Percentiles rank a stretch among this genome's conserved stretches.
Evolutionary conservation across 2,797 vertebrate genomes (phyloP).

Genomic region (Phataginus tetradactyla): DNA sequence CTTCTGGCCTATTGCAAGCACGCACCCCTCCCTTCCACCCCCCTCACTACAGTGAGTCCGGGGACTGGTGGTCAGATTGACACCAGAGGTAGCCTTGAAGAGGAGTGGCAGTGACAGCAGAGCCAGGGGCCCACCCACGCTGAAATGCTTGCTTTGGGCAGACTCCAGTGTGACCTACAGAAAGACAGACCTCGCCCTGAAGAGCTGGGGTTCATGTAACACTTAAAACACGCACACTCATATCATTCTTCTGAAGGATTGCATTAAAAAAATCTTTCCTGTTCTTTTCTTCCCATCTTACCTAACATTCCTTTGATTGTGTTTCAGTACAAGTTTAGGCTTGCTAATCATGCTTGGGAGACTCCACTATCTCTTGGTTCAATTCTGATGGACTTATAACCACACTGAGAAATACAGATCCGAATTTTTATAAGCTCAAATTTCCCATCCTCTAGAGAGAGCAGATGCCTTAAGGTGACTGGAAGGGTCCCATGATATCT

Average conservation of each 20-base stretch:
- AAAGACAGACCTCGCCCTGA: background rate
- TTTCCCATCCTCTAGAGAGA: background rate
- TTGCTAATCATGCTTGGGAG: background rate
- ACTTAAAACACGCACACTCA: background rate
- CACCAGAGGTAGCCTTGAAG: background rate
- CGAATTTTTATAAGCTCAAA: background rate
- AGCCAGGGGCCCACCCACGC: background rate
- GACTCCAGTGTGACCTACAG: background rate
- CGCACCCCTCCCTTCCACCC: background rate
- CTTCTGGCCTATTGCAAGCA: background rate
- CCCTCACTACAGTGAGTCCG: background rate
- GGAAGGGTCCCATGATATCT: background rate
- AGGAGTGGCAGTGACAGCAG: background rate
- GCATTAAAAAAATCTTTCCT: background rate
- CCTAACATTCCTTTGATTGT: background rate
- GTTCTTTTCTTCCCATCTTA: background rate
- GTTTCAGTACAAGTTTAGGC: background rate
- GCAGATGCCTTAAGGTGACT: background rate
- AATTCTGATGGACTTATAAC: background rate
- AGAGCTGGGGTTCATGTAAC: background rate
- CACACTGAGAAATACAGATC: background rate
- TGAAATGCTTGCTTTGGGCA: background rate
- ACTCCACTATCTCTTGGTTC: background rate
- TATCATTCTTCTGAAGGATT: background rate
- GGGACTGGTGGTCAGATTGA: background rate